Evolutionary conservation across 1,140 invertebrate species (phyloP), one percentile per base, ranked within the genome.

Genomic region (Drosophila navojoa): DNA sequence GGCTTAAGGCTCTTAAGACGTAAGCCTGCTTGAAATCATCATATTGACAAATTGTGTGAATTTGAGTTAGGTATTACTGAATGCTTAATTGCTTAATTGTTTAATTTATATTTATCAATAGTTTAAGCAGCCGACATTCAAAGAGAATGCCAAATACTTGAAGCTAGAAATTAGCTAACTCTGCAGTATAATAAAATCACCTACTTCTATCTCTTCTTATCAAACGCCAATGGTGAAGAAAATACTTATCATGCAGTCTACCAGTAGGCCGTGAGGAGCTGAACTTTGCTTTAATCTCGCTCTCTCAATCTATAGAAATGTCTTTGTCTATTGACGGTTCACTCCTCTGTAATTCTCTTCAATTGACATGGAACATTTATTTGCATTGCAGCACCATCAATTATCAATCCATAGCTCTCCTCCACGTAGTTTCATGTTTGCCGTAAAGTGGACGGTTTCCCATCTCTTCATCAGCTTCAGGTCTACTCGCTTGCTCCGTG

Each of bases 301-400:
- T 15, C 9, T 44, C 9, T n/a, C 11, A 29, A 29, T 29, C 27
- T 29, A 6, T 29, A 29, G 27, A 29, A 29, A 29, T 29, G 27
- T 15, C 11, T 19, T 19, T 27, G 10, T 16, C 9, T 27, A 11
- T 44, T 4, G 10, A 47, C 32, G 47, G 57, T 32, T 59, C 44
- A 13, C 25, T 45, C 25, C 42, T 42, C 22, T n/a, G 11, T 7
- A 4, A 2, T 15, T 35, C 54, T 13, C 19, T 38, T 10, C 58
- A 38, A 66, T 59, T 71, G 73, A 66, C 69, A 54, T 25, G 35
- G 19, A 45, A 55, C 73, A 72, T 67, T 76, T 60, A 53, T 54
- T 67, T 15, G 32, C 55, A 32, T 50, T 64, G 32, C 45, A 57
- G 58, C 60, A 62, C 50, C 62, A 66, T 52, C 44, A 57, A 19